Evolutionary conservation across 2,113 vertebrate species (phyloP), one percentile per base, ranked within the genome.

Genomic region (Archilochus colubris): DNA sequence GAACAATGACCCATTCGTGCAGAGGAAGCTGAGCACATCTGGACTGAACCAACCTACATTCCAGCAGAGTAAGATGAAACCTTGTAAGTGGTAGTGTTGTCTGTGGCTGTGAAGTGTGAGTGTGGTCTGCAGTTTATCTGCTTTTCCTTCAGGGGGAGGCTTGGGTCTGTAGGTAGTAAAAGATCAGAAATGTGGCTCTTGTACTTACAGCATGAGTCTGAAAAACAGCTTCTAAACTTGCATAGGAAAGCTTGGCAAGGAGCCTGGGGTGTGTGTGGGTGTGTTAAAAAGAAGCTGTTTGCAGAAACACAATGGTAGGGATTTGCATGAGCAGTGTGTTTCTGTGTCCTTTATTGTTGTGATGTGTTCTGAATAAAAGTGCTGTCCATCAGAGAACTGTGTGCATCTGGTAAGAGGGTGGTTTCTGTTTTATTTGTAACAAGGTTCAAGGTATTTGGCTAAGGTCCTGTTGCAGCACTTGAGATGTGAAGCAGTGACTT

Each of bases 41-140:
- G 99, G 99, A 98, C 95, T 99, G 97, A 99, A 98, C 97, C 99
- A 99, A 67, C 98, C 99, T 61, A 99, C 99, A 97, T 99, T 99
- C 98, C 99, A 99, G 98, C 99, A 99, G 99, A 99, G 99, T 99
- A 99, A 99, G 99, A 99, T 99, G 98, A 99, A 98, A 98, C 98
- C 98, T 98, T 99, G 98, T 99, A 98, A 99, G 98, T 99, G 98
- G 98, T 98, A 98, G 98, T 98, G 98, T 98, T 98, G 98, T 98
- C 98, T 99, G 98, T 98, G 98, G 98, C 97, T 99, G 98, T 97
- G 98, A 98, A 96, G 98, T 82, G 97, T 98, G 98, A 97, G 89
- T 98, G 97, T 97, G 91, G 79, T 94, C 97, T 97, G 82, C 84
- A 86, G 76, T 98, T 96, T 81, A 96, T 96, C 97, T 98, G 67